Evolutionary conservation across 2,797 vertebrate genomes (phyloP).

Genomic region (Prionace glauca): DNA sequence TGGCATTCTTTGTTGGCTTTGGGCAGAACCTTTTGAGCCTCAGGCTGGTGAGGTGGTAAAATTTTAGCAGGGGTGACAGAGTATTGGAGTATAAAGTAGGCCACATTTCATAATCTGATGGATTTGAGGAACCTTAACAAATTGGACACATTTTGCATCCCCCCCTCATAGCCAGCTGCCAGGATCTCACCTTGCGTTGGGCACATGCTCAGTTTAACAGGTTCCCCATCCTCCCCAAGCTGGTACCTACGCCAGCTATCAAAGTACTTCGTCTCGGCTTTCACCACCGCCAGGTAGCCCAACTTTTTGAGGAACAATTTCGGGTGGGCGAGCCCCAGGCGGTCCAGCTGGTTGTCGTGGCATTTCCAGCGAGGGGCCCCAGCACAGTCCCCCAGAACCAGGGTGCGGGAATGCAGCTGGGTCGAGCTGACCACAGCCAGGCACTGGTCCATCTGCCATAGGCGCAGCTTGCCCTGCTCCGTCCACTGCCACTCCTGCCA

Average conservation of each 20-base stretch:
- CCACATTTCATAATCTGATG: neutral
- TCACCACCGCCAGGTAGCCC: slow-evolving; percentile 60
- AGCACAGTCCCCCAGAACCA: slow-evolving; percentile 52
- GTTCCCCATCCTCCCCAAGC: slow-evolving; percentile 52
- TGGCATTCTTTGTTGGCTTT: too few species aligned
- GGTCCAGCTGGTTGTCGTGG: slow-evolving; percentile 51
- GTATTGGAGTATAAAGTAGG: neutral
- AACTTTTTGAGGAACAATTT: slow-evolving; percentile 70
- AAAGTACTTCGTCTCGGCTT: slow-evolving; percentile 58
- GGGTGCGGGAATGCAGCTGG: slow-evolving; percentile 53
- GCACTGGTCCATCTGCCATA: slow-evolving; percentile 61
- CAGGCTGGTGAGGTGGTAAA: too few species aligned
- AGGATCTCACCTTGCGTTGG: slow-evolving; percentile 62
- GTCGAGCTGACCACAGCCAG: slow-evolving; percentile 54
- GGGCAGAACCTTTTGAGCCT: too few species aligned
- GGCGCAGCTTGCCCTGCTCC: slow-evolving; percentile 57
- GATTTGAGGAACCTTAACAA: neutral
- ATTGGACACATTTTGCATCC: neutral
- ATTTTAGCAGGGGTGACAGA: neutral
- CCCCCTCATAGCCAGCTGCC: neutral
- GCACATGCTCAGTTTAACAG: slow-evolving; percentile 59
- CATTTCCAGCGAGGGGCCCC: slow-evolving; percentile 70
- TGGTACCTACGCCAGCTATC: slow-evolving; percentile 70
- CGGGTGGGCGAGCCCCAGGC: slow-evolving; percentile 61
- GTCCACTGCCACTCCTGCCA: slow-evolving; percentile 75